Base-by-base conservation (phyloP, 2,113 vertebrate genomes). In the Carassius auratus region DNA sequence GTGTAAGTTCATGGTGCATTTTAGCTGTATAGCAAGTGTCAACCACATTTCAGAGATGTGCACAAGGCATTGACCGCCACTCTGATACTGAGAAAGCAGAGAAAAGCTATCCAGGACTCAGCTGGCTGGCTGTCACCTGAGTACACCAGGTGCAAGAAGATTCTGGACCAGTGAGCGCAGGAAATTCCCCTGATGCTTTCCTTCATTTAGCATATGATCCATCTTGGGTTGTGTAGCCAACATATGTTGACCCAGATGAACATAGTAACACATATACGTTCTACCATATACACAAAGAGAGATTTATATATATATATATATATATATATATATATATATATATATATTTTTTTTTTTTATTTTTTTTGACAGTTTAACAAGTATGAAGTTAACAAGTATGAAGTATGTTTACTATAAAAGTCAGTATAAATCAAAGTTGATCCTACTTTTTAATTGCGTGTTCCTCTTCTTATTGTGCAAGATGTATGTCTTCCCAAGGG, bases 191-290 rank as follows among this genome's bases (percentile, higher is more conserved):
- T 80, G 84, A 71, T 85, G 78, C 42, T 84, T 84, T 81, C 81
- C 84, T 87, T 87, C 86, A 86, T 87, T 89, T 89, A 87, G 81
- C 71, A 81, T 76, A 87, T 79, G 78, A 85, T 89, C 73, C 83
- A 86, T 89, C 85, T 89, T 89, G 57, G 80, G 83, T 48, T 81
- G 81, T 21, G 71, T 71, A 30, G 76, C 83, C 84, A 89, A 75
- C 66, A 69, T 79, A 83, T 80, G 87, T 82, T 86, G 74, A 76
- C 80, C 81, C 86, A 89, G 81, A 76, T 79, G 81, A 84, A 83
- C 62, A 17, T 26, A 84, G 8, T 79, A 38, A 84, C 21, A 71
- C 21, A 2, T 71, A 42, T 26, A 13, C 13, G 1, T 33, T 52
- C 8, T 26, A 23, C 5, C 12, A 68, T 23, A 30, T 55, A 17